Evolutionary conservation across 2,888 invertebrate species (phyloP).

Genomic region (Drosophila barbarae): DNA sequence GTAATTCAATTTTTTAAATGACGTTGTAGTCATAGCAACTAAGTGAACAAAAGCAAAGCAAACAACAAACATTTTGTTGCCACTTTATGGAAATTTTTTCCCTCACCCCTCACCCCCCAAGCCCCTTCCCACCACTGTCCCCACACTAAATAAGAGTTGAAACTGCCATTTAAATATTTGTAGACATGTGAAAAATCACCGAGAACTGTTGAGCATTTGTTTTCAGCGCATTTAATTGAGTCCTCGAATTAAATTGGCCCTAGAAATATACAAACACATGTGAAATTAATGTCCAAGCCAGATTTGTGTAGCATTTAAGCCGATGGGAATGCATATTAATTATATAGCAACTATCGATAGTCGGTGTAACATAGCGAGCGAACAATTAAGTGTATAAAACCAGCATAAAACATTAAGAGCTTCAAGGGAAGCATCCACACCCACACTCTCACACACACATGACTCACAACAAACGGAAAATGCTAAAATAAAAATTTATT

Average conservation of each 20-base stretch:
- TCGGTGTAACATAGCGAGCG: slow-evolving; percentile 62
- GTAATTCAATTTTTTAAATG: slow-evolving; percentile 69
- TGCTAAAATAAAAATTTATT: slow-evolving; percentile 71
- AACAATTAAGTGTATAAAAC: slow-evolving; percentile 62
- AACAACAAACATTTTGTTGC: slow-evolving; percentile 27
- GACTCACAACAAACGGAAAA: slow-evolving; percentile 49
- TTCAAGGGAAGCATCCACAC: slow-evolving; percentile 25
- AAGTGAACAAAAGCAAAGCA: slow-evolving; percentile 41
- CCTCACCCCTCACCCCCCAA: slow-evolving; percentile 10
- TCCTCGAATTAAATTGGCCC: slow-evolving; percentile 34
- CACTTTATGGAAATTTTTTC: slow-evolving; percentile 32
- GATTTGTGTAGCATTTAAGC: slow-evolving; percentile 58
- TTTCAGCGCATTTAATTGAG: slow-evolving; percentile 53
- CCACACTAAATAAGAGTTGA: slow-evolving; percentile 34
- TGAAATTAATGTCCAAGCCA: slow-evolving; percentile 41
- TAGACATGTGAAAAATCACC: slow-evolving; percentile 36
- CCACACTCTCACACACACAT: slow-evolving; percentile 30
- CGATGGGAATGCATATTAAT: slow-evolving; percentile 49
- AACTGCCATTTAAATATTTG: slow-evolving; percentile 65
- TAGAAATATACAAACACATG: slow-evolving; percentile 11
- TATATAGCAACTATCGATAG: slow-evolving; percentile 46
- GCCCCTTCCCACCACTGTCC: neutral
- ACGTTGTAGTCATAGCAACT: slow-evolving; percentile 77
- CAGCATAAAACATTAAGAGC: slow-evolving; percentile 24
- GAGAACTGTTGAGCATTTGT: slow-evolving; percentile 52